A percentile compares a stretch with the other conserved stretches of the same genome.
Evolutionary conservation across 2,797 vertebrate genomes (phyloP).

Genomic region (Tympanoctomys barrerae): DNA sequence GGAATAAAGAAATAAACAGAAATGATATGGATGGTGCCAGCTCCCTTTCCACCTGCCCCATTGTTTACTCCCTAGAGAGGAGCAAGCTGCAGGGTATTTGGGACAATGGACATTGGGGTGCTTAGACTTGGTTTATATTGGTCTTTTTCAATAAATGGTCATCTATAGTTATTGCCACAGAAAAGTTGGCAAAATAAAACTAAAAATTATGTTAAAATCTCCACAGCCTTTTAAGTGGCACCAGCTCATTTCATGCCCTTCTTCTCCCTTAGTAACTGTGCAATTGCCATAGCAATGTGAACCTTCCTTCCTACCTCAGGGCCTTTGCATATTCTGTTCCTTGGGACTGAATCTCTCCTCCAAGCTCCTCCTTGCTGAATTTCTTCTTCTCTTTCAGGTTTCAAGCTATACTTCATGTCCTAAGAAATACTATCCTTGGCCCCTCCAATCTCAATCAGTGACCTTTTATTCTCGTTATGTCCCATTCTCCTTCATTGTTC

Average conservation of each 20-base stretch:
- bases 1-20: not conserved
- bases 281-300: not conserved
- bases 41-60: not conserved
- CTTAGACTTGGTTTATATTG: not conserved
- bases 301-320: not conserved
- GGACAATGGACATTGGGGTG: not conserved
- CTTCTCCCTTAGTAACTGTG: not conserved
- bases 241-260: not conserved
- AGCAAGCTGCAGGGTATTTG: not conserved
- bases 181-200: not conserved
- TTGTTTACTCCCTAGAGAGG: not conserved
- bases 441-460: not conserved
- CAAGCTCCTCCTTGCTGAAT: not conserved
- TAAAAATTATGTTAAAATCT: constrained; percentile 30
- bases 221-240: not conserved
- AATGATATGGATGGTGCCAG: not conserved
- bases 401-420: not conserved
- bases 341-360: not conserved
- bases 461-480: not conserved
- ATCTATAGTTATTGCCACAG: not conserved
- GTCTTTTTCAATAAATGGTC: not conserved
- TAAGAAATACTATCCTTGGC: not conserved
- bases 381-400: constrained; percentile 11
- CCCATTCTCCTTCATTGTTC: not conserved
- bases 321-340: not conserved